Percentiles rank a stretch among this genome's conserved stretches.
Conservation (phyloP, 2,113 vertebrate species). For the Onychorhynchus coronatus region DNA sequence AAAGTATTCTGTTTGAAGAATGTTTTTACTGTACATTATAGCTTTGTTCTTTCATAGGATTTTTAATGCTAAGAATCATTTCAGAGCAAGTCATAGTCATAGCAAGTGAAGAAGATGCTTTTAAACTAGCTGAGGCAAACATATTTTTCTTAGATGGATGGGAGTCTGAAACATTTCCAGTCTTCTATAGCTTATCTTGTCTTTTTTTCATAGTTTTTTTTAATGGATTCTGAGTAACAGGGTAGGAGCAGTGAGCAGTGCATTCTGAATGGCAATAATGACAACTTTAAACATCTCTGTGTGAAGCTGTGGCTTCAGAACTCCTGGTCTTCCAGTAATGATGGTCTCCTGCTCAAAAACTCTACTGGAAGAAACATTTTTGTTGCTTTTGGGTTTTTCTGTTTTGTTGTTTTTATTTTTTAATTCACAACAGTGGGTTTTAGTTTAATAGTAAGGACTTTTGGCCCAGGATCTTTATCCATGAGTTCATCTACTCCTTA, state of each 20-base stretch:
- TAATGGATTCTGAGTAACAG: background rate
- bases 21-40: background rate
- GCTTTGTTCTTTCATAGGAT: background rate
- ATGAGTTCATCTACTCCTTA: background rate
- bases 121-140: background rate
- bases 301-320: background rate
- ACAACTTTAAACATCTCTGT: background rate
- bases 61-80: background rate
- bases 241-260: background rate
- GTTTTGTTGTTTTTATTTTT: background rate
- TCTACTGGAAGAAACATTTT: background rate
- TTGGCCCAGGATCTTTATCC: background rate
- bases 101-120: background rate
- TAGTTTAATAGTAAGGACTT: background rate
- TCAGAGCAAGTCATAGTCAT: background rate
- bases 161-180: background rate
- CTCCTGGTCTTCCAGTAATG: background rate
- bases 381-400: background rate
- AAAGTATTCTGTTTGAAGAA: background rate
- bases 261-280: background rate
- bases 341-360: background rate
- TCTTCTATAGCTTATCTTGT: background rate
- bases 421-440: background rate
- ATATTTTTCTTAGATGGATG: background rate
- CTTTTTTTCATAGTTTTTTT: background rate